Evolutionary conservation across 2,113 vertebrate genomes (phyloP).

Genomic region (Echinops telfairi): DNA sequence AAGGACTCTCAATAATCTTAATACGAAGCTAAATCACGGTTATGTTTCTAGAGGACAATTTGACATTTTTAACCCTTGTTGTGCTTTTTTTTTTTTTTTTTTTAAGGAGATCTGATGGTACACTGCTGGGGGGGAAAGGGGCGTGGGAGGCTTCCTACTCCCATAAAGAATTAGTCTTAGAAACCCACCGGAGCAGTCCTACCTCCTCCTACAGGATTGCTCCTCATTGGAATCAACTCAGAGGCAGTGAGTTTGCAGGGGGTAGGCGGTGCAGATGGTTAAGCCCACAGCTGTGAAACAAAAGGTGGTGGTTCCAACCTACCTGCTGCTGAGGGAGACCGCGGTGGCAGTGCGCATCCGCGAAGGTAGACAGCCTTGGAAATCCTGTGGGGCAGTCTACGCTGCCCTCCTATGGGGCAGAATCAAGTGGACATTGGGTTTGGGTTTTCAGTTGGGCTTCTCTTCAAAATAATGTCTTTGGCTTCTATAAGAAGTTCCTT

Average conservation of each 20-base stretch:
- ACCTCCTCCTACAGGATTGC: too few species aligned
- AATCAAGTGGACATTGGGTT: not conserved
- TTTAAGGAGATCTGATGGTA: not conserved
- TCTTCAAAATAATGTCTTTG: conserved; percentile 48
- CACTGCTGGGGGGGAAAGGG: not conserved
- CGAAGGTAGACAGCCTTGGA: too few species aligned
- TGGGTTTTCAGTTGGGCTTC: not conserved
- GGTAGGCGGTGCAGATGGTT: not conserved
- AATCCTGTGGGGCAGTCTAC: not conserved
- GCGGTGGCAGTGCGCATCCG: not conserved
- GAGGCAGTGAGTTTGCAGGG: too few species aligned
- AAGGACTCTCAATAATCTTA: not conserved
- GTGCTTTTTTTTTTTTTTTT: not conserved
- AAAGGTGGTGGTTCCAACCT: not conserved
- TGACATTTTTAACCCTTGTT: conserved; percentile 23
- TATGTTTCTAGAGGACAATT: not conserved
- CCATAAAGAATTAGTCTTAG: too few species aligned
- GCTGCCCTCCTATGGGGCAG: not conserved
- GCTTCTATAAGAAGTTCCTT: not conserved
- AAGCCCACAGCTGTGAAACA: not conserved
- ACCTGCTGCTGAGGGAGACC: not conserved
- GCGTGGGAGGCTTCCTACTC: too few species aligned
- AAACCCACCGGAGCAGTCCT: too few species aligned
- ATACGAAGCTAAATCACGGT: not conserved
- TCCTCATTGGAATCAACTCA: too few species aligned